These are phyloP conservation scores for Sebastolobus altivelis DNA, from an alignment of 2,797 vertebrate genomes.

Conservation along the genomic window DNA sequence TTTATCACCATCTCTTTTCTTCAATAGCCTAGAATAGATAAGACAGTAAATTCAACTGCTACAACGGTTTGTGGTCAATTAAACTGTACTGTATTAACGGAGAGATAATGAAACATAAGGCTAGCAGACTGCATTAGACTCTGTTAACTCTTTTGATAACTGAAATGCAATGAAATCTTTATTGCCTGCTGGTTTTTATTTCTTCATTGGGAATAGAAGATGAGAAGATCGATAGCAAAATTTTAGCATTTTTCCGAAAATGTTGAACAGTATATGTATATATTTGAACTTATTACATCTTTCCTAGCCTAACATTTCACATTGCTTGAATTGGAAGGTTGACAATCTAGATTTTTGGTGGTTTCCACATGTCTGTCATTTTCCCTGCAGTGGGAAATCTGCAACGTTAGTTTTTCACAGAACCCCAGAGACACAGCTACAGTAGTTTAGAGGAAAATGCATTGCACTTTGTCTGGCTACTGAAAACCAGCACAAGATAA, in stretches of 20 bases:
- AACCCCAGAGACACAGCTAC: neutral
- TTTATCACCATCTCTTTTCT: neutral
- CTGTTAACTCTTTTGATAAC: neutral
- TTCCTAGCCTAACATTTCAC: neutral
- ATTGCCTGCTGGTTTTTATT: neutral
- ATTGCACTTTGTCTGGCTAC: fast-evolving
- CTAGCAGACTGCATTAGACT: neutral
- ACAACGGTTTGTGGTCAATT: conserved; percentile 12
- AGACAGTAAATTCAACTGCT: neutral
- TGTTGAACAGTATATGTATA: neutral
- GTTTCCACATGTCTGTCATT: neutral
- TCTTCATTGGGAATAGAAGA: neutral
- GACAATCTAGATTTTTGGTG: neutral
- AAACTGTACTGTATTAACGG: neutral
- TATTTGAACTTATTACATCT: neutral
- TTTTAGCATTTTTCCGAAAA: neutral
- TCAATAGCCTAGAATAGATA: neutral
- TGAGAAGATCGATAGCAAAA: too few relatives aligned
- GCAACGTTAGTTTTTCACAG: neutral
- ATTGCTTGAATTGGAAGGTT: neutral
- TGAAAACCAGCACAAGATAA: neutral
- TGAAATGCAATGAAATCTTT: neutral
- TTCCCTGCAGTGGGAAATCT: neutral
- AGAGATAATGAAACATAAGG: neutral
- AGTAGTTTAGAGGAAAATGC: neutral